Base-by-base conservation (phyloP, 1,140 invertebrate genomes). In the Watersipora subatra region DNA sequence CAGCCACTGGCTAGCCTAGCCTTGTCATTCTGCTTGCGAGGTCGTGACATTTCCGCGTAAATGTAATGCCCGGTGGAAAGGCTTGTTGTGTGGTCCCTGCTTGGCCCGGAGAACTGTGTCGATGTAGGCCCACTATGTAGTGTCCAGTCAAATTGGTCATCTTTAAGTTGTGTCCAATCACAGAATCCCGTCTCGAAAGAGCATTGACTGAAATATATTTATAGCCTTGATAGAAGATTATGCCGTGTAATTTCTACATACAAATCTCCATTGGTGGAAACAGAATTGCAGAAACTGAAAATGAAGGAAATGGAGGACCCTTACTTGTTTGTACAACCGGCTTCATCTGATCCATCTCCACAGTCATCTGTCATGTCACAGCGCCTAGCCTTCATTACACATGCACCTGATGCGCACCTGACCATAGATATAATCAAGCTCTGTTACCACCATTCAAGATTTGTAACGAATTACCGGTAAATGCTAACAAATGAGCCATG, bases 121-220 rank as follows among this genome's bases (percentile, higher is more conserved):
- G 34, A n/a, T 12, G 34, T 46, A 22, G 65, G 65, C 28, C 82
- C 84, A 67, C 85, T 86, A n/a, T 85, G 80, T 66, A 87, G 75
- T 20, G 65, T 80, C 89, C 89, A 92, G 69, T 90, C 87, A 71
- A 90, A 89, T 70, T 90, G 84, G 69, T 89, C 86, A 2, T 81
- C 81, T 0, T 84, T 82, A 70, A 88, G 87, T 66, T 89, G 87
- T 1, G 78, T 85, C 88, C 88, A 91, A 55, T 86, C 86, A 70
- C 89, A 91, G 0, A 89, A 70, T 67, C 85, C 84, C 1, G 73
- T 77, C 73, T 90, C 88, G 74, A 91, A 91, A 72, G 89, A 85
- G 71, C 89, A 91, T 17, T 68, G 63, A n/a, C 34, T 46, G 34
- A n/a, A 46, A 46, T 46, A 46, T 12, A 46, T 46, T 46, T 46